Base-by-base conservation (phyloP, 2,797 vertebrate species). In the Champsocephalus gunnari region DNA sequence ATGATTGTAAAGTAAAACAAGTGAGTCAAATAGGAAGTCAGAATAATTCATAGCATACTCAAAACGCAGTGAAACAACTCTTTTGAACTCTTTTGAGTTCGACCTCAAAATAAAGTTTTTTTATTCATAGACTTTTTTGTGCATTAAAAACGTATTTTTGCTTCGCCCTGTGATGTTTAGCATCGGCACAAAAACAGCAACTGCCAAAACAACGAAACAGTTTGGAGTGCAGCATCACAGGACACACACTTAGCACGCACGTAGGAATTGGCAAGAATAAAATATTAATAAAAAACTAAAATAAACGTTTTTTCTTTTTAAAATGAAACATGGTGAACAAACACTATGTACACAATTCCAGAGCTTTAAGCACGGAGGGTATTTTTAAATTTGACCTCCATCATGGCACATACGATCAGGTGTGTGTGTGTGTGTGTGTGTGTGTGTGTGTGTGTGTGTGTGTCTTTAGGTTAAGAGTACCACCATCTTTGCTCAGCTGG, bases 301-400 rank as follows among this genome's bases (percentile, higher is more conserved):
- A 74, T 54, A 71, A 61, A 77, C 48, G 55, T 58, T 21, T 79
- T 81, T 66, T 38, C 9, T 50, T 43, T 57, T 61, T 51, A 0
- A 75, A 85, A 82, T 71, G 16, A 88, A 88, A 87, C 73, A 48
- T 68, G 71, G 56, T 68, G 34, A 88, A 87, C 73, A 71, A 57
- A 89, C 57, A 83, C 75, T 91, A 91, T 93, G 70, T 92, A 94
- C 91, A 94, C 65, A 77, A 86, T 89, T 93, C 91, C 88, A 91
- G 87, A 92, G 82, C 69, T 81, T 88, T 9, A 88, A 91, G 87
- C 89, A 89, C 81, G 84, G 64, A 88, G 66, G 77, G 63, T 83
- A 64, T 77, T 70, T 80, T 74, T 28, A 73, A 70, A 66, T 66
- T 9, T 55, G 58, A 77, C 81, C 66, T 77, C 75, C 64, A 5